Percentiles rank a stretch among this genome's conserved stretches.
phyloP scores from a whole-genome alignment of 2,888 invertebrate genomes.

The Orchesella flavescens region DNA sequence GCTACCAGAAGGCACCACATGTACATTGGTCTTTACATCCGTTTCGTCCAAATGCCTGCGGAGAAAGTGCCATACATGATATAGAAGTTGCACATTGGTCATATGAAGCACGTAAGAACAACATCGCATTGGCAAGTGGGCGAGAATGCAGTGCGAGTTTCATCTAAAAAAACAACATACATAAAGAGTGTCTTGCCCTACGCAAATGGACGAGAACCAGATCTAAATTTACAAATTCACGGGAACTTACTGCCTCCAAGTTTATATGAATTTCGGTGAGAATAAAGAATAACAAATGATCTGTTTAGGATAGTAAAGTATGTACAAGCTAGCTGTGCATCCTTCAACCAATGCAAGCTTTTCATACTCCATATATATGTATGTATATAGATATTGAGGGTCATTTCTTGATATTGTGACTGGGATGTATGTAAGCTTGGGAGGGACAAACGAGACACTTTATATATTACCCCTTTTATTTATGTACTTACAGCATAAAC shows the following conservation, averaged over 20 bases:
- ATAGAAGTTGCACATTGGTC: no score
- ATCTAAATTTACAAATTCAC: conserved; percentile 3
- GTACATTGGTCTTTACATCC: background rate
- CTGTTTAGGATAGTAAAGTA: background rate
- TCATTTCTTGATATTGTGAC: background rate
- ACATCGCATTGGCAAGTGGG: background rate
- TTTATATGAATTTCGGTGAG: conserved; percentile 1
- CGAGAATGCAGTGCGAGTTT: background rate
- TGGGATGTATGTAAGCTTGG: no score
- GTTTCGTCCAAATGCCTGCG: no score
- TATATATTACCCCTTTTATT: background rate
- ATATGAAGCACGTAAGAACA: background rate
- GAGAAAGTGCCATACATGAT: no score
- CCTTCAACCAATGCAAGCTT: background rate
- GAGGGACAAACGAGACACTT: background rate
- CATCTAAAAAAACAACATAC: background rate
- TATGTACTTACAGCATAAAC: no score
- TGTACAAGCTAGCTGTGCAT: background rate
- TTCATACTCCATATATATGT: background rate
- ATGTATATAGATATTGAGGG: background rate
- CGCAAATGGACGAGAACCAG: background rate
- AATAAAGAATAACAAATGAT: conserved; percentile 8
- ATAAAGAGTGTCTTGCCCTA: background rate
- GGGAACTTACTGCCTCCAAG: conserved; percentile 3
- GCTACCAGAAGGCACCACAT: conserved; percentile 14